Conservation (phyloP, 92 coral and sea anemone genomes). For the Plumapathes pennacea region DNA sequence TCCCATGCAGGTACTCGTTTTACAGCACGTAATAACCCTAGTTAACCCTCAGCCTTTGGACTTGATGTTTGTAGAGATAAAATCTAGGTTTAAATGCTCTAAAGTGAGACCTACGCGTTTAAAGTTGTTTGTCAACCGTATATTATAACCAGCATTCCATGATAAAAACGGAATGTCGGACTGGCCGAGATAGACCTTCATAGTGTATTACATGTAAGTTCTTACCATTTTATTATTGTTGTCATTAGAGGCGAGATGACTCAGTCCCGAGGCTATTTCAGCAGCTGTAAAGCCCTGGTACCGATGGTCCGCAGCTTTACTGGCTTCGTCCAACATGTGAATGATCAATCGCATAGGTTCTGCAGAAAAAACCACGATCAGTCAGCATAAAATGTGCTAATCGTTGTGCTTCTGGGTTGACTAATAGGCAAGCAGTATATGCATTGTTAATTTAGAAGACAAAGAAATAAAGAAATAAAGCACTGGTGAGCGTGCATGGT, state of each 20-base stretch:
- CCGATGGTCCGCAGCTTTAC: conserved; percentile 26
- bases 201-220: too few relatives aligned
- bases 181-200: too few relatives aligned
- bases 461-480: too few relatives aligned
- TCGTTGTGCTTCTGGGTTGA: too few relatives aligned
- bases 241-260: conserved; percentile 60
- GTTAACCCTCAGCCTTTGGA: too few relatives aligned
- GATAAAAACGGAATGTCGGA: not conserved
- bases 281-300: conserved; percentile 55
- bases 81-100: not conserved
- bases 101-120: not conserved
- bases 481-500: too few relatives aligned
- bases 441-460: too few relatives aligned
- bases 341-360: conserved; percentile 48
- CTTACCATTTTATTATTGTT: conserved; percentile 51
- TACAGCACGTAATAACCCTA: too few relatives aligned
- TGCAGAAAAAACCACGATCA: not conserved
- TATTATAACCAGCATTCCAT: not conserved
- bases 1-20: too few relatives aligned
- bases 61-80: too few relatives aligned
- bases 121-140: not conserved
- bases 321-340: conserved; percentile 26
- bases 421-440: too few relatives aligned
- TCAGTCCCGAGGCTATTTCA: conserved; percentile 54
- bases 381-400: too few relatives aligned